Evolutionary conservation across 92 coral and sea anemone species (phyloP), one percentile per base, ranked within the genome.

Genomic region (Umimayanthus chanpuru): DNA sequence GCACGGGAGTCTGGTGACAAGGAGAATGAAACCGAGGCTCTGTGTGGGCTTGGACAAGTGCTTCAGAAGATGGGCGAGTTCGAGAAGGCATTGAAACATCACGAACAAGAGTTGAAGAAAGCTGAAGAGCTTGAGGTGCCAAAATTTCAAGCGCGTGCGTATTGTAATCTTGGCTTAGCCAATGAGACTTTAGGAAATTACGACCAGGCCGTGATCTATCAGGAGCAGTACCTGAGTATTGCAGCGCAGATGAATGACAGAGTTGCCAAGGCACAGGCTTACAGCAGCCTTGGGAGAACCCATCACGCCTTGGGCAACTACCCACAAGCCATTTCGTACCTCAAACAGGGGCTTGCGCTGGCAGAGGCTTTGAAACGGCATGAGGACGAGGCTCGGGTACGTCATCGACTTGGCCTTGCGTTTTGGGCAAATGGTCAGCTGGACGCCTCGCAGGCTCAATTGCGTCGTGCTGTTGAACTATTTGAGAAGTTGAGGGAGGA

Each of bases 331-430:
- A 95, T 97, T 81, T 90, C 98, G 9, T 94, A 88, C 91, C 97
- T 97, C 76, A 90, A 93, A 73, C 97, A 92, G 73, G 99, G 98
- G 44, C 88, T 95, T 81, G 89, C 91, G 14, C 93, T 97, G 81
- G 97, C 98, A 32, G 95, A 97, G 86, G 85, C 91, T 26, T 88
- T 95, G 28, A 90, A 93, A 50, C 92, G 95, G 56, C 90, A 86
- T 61, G 99, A 97, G 84, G 99, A 97, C 92, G 99, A 97, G 78
- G 99, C 99, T 1, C 96, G 94, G 41, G 87, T 91, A 88, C 93
- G 97, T 88, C 98, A 97, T 85, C 89, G 97, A 73, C 89, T 97
- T 64, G 99, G 99, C 12, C 85, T 97, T 44, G 95, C 98, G 20
- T 85, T 91, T 73, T 92, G 92, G 81, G 99, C 99, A 32, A 92